Percentiles rank a stretch among this genome's conserved stretches.
These are phyloP conservation scores for Virgularia gustaviana DNA, from an alignment of 92 coral and sea anemone genomes.

Conservation along the genomic window DNA sequence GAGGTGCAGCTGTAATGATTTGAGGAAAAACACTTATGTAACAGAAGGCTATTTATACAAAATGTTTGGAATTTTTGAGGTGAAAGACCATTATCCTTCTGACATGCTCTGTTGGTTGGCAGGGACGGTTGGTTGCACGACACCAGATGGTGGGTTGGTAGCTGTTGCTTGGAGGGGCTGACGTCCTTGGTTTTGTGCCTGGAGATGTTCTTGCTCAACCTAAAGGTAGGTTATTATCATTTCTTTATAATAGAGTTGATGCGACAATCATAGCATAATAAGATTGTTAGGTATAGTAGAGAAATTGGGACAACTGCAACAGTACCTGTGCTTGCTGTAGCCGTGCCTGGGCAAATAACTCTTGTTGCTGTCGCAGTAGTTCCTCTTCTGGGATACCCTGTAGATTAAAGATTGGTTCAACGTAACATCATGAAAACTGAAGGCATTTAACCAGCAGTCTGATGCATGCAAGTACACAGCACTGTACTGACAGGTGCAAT, in stretches of 20 bases:
- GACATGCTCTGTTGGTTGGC: constrained; percentile 27
- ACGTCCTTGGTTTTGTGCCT: constrained; percentile 62
- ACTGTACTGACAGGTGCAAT: too few species aligned
- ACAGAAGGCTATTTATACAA: background rate
- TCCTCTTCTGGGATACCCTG: constrained; percentile 99
- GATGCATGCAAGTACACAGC: too few species aligned
- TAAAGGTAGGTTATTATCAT: constrained; percentile 1
- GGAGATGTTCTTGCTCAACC: constrained; percentile 92
- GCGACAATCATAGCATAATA: too few species aligned
- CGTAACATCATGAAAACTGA: too few species aligned
- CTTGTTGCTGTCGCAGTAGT: constrained; percentile 87
- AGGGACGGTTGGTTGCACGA: background rate
- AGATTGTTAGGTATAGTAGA: too few species aligned
- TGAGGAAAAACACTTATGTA: too few species aligned
- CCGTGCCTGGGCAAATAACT: constrained; percentile 86
- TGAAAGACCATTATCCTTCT: constrained; percentile 7
- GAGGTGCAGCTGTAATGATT: too few species aligned
- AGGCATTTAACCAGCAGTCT: too few species aligned
- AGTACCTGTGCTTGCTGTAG: constrained; percentile 85
- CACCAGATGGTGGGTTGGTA: background rate
- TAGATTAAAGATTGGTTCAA: background rate
- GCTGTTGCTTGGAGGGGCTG: constrained; percentile 37
- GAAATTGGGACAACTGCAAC: too few species aligned
- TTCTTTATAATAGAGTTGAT: too few species aligned
- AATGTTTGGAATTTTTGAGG: constrained; percentile 20